These are phyloP conservation scores for Steromphala cineraria DNA, from an alignment of 2,888 invertebrate species.

Conservation along the genomic window DNA sequence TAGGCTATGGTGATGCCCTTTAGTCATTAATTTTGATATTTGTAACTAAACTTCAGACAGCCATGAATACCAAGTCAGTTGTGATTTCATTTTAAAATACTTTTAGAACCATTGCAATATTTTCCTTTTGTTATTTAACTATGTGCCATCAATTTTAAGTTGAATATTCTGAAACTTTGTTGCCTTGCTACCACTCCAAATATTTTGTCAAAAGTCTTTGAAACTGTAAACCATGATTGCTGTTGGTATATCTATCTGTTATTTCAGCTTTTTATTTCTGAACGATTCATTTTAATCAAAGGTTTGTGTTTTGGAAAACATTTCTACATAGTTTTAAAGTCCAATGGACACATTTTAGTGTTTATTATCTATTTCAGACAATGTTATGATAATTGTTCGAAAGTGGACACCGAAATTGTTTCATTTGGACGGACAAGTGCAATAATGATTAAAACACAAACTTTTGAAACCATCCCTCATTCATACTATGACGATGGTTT, in stretches of 20 bases:
- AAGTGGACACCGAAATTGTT: not conserved
- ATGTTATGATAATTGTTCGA: no score
- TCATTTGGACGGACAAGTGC: slow-evolving; percentile 7
- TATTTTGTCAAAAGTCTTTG: no score
- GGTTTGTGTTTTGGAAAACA: slow-evolving; percentile 1
- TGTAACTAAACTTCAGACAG: no score
- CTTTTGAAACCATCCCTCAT: slow-evolving; percentile 21
- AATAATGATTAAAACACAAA: not conserved
- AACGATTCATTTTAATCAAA: not conserved
- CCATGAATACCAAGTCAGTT: no score
- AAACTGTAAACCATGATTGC: not conserved
- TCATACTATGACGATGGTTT: not conserved
- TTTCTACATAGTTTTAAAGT: not conserved
- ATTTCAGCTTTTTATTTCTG: not conserved
- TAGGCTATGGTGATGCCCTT: no score
- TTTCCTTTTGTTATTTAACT: no score
- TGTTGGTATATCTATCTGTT: not conserved
- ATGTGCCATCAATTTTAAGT: no score
- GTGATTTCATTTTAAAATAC: no score
- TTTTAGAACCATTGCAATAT: no score
- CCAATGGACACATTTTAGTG: not conserved
- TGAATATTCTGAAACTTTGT: no score
- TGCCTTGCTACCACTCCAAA: no score
- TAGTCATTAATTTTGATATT: no score
- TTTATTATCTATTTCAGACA: not conserved